Evolutionary conservation across 2,113 vertebrate species (phyloP), one percentile per base, ranked within the genome.

Genomic region (Podarcis muralis): DNA sequence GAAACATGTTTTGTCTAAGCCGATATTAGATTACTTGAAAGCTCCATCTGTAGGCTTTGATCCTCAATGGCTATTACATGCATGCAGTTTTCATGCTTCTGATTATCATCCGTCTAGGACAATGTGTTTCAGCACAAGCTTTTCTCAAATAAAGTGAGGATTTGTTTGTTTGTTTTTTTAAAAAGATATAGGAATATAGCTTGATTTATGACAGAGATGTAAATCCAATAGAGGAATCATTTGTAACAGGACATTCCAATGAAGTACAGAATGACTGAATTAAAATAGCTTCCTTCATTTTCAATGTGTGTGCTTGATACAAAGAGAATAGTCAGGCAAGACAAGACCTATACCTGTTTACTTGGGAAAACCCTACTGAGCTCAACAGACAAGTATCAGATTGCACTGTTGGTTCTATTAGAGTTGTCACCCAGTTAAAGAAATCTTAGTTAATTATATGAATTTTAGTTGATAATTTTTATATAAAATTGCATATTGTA

Each of bases 21-120:
- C 6, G 22, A 43, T 66, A 40, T 27, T 22, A 40, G 59, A 27
- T 62, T 22, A 37, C 40, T 40, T 68, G 4, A 65, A 53, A 53
- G 43, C 30, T n/a, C 18, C 25, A 6, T 40, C 65, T 82, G 13
- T 27, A 66, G 5, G 35, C 62, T 40, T 66, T 40, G 7, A 40
- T 68, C 16, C 59, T 15, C 53, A 32, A 32, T 79, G 13, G 25
- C 18, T 75, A 43, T 53, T 53, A 59, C 59, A 16, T 71, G 71
- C 82, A 83, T 32, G 84, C 32, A 75, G 3, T 12, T 75, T 32
- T 88, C 12, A 80, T 23, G 1, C 15, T 74, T 11, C 16, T 57
- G 15, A 23, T 0, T 27, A 2, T 57, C n/a, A 81, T 1, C 1
- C 1, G 3, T 5, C 8, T 78, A 2, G 83, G 48, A 13, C 0